phyloP scores from a whole-genome alignment of 2,888 invertebrate genomes.

The Dryadula phaetusa region DNA sequence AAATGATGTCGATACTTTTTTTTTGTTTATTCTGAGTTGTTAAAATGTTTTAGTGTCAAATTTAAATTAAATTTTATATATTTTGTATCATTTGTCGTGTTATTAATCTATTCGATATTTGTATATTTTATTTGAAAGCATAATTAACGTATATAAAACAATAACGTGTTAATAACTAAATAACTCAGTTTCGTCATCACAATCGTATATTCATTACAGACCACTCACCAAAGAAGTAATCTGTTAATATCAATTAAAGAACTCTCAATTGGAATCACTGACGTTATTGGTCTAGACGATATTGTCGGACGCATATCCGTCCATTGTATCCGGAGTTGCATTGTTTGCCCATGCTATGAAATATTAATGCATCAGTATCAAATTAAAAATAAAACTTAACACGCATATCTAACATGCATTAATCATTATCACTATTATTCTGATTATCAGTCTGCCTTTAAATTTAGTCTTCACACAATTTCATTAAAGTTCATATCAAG shows the following conservation, averaged over 20 bases:
- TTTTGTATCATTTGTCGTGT: too few relatives aligned
- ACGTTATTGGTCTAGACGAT: constrained; percentile 65
- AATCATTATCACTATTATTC: neutral
- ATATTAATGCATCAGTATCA: constrained; percentile 57
- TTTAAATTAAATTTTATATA: neutral
- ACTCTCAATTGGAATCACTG: constrained; percentile 61
- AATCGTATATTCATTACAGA: constrained; percentile 10
- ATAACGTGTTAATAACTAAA: neutral
- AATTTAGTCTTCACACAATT: constrained; percentile 5
- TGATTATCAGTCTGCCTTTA: neutral
- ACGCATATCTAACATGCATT: neutral
- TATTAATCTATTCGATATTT: too few relatives aligned
- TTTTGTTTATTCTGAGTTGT: neutral
- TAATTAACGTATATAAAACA: neutral
- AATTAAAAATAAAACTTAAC: constrained; percentile 35
- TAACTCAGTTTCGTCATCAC: neutral
- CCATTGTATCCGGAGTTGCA: constrained; percentile 69
- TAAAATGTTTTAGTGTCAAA: neutral
- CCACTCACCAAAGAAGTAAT: constrained; percentile 7
- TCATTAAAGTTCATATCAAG: constrained; percentile 31
- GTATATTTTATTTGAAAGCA: neutral
- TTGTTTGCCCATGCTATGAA: constrained; percentile 56
- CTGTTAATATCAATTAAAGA: constrained; percentile 47
- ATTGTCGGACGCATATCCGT: constrained; percentile 69
- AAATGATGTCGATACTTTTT: neutral